phyloP scores from a whole-genome alignment of 1,140 invertebrate species.

The silkworm (Bombyx mori) region ASM3026992v2 NC_085107.1:16586001-16586500 shows the following conservation, averaged over 20 bases:
- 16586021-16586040: conserved; percentile 30
- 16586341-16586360: conserved; percentile 1
- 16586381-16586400: background rate
- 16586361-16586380: conserved; percentile 20
- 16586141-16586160: background rate
- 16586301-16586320: conserved; percentile 10
- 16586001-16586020: conserved; percentile 27
- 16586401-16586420: conserved; percentile 8
- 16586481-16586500: conserved; percentile 51
- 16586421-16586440: conserved; percentile 20
- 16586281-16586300: conserved; percentile 44
- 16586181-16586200: conserved; percentile 23
- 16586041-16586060: conserved; percentile 30
- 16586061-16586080: conserved; percentile 21
- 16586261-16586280: conserved; percentile 24
- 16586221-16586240: conserved; percentile 5
- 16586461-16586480: conserved; percentile 26
- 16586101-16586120: background rate
- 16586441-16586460: conserved; percentile 35
- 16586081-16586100: conserved; percentile 4
- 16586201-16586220: conserved; percentile 23
- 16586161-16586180: conserved; percentile 34
- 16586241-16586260: conserved; percentile 15
- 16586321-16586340: conserved; percentile 8
- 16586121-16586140: background rate